These are phyloP conservation scores for Pseudomugil tenellus DNA, from an alignment of 2,797 vertebrate species.

Conservation along the genomic window DNA sequence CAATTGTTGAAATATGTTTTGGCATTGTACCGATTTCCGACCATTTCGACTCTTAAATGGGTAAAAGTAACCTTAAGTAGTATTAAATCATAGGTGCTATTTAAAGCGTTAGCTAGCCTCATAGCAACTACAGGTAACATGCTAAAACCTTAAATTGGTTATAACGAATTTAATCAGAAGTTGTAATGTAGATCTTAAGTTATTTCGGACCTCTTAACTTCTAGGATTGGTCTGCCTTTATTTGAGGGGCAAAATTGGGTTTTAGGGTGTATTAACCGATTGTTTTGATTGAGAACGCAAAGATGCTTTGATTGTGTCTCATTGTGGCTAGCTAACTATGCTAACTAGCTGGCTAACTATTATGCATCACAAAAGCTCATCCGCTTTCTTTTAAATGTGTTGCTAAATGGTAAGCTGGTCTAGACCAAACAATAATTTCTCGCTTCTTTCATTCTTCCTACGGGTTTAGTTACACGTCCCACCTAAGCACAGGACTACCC, in stretches of 20 bases:
- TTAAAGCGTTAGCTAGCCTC: slow-evolving; percentile 57
- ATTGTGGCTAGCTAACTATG: slow-evolving; percentile 69
- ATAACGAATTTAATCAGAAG: background rate
- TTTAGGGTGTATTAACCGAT: background rate
- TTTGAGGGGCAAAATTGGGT: rapidly evolving
- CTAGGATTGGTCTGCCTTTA: rapidly evolving
- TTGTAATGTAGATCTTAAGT: rapidly evolving
- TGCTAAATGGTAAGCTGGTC: slow-evolving; percentile 72
- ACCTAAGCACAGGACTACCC: background rate
- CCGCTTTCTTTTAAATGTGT: slow-evolving; percentile 57
- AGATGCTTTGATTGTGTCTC: slow-evolving; percentile 67
- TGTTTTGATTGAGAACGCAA: slow-evolving; percentile 54
- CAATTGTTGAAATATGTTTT: background rate
- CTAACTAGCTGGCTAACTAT: slow-evolving; percentile 75
- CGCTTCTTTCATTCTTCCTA: background rate
- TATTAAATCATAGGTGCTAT: slow-evolving; percentile 26
- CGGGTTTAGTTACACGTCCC: slow-evolving; percentile 9
- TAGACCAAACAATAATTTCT: slow-evolving; percentile 65
- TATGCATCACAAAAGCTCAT: slow-evolving; percentile 81
- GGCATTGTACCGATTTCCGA: rapidly evolving
- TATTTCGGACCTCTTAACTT: background rate
- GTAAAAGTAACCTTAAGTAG: background rate
- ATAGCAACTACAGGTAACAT: slow-evolving; percentile 48
- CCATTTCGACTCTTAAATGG: background rate
- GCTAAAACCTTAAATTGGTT: slow-evolving; percentile 41